Conservation (phyloP, 2,888 invertebrate genomes). For the Sinhomidia bicolor region DNA sequence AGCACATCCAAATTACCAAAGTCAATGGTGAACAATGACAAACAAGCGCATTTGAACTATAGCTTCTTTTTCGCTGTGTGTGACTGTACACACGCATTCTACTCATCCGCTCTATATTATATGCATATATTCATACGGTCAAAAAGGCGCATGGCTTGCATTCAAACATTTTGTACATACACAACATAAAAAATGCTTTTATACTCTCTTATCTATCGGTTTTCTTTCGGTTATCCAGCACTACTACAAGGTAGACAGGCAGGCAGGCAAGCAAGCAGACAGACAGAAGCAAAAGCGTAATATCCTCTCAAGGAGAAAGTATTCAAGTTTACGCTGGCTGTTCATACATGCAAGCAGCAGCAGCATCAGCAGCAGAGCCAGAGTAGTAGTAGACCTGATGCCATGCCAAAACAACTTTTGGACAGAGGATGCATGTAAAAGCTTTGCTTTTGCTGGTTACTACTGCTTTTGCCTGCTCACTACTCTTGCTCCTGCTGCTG, state of each 20-base stretch:
- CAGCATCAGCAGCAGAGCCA: neutral
- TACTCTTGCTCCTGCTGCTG: neutral
- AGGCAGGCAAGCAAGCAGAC: neutral
- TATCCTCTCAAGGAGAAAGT: neutral
- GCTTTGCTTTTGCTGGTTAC: neutral
- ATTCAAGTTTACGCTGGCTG: neutral
- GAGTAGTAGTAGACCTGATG: constrained; percentile 15
- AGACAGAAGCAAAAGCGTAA: neutral
- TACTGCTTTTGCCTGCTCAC: neutral
- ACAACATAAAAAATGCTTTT: neutral
- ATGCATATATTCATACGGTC: neutral
- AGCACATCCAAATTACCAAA: neutral
- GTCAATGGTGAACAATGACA: neutral
- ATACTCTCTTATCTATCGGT: neutral
- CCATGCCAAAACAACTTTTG: neutral
- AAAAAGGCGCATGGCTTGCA: constrained; percentile 60
- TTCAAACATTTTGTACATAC: neutral
- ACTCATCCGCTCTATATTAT: constrained; percentile 44
- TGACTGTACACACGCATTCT: constrained; percentile 38
- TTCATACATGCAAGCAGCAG: neutral
- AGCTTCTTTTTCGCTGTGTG: neutral
- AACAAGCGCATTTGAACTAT: neutral
- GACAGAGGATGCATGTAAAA: neutral
- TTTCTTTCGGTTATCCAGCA: constrained; percentile 24
- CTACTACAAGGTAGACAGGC: no score